These are phyloP conservation scores for Cacatua alba DNA, from an alignment of 2,113 vertebrate genomes.

Conservation along the genomic window DNA sequence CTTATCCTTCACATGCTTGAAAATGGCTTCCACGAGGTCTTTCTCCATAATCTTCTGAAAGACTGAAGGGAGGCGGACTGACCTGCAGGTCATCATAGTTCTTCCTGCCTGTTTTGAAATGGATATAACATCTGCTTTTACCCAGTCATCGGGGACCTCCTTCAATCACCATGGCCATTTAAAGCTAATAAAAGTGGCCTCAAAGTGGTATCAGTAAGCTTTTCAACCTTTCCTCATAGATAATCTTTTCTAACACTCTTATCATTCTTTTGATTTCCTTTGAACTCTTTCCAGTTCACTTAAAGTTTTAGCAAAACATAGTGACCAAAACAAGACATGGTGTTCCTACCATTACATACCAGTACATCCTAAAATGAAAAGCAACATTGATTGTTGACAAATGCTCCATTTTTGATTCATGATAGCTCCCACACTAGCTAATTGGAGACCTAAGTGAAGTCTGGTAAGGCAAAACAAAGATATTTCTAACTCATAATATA, in stretches of 20 bases:
- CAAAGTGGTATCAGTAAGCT: background rate
- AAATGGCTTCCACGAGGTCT: background rate
- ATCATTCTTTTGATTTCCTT: background rate
- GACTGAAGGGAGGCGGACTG: background rate
- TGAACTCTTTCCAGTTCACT: background rate
- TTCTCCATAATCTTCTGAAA: background rate
- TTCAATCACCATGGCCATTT: background rate
- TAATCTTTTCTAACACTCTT: background rate
- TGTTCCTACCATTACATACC: background rate
- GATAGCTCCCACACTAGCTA: background rate
- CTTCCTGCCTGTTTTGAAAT: background rate
- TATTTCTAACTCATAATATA: background rate
- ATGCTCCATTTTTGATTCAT: background rate
- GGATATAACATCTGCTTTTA: background rate
- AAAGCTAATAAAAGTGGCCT: background rate
- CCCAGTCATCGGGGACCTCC: background rate
- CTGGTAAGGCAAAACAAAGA: background rate
- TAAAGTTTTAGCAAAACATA: background rate
- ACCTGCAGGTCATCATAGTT: background rate
- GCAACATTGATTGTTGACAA: background rate
- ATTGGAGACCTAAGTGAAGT: background rate
- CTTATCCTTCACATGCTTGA: background rate
- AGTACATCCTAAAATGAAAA: background rate
- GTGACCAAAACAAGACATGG: background rate
- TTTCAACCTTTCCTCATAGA: background rate